Base-by-base conservation (phyloP, 2,888 invertebrate genomes). In the Spicauda simplicius region DNA sequence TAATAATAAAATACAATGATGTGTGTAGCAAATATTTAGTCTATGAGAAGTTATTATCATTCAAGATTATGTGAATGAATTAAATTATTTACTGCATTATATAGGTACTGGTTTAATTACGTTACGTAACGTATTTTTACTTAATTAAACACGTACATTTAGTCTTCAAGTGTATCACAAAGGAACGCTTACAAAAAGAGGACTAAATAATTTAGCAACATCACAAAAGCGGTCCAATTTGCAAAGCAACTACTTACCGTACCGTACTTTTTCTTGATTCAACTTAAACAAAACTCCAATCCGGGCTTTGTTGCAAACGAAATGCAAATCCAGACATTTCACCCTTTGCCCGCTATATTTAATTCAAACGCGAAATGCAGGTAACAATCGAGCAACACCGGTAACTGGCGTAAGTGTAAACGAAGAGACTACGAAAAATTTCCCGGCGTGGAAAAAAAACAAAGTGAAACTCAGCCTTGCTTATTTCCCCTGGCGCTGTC, bases 401-500 rank as follows among this genome's bases (percentile, higher is more conserved):
- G 90, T 91, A 85, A 90, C 90, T 84, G 83, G 72, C 85, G 88
- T 91, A 93, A 92, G 91, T 91, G 92, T 91, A 93, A 92, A 91
- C 90, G 91, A 88, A 90, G 88, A 86, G 86, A 81, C 84, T 85
- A 87, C 83, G 88, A 87, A 89, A 91, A 90, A 85, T 85, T 89
- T 84, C 80, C 80, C 81, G 76, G 72, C 75, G 74, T 72, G 73
- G 76, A 78, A 81, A 84, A 87, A 89, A 87, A 87, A 87, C 80
- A 91, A 91, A 90, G 88, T 88, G 90, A 91, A 93, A 93, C 86
- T 88, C 91, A 80, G 89, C 88, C 91, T 88, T 87, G 81, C 91
- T 91, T 93, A 93, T 93, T 93, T 93, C 93, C 93, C 93, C 79
- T 89, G 93, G 82, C 93, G 92, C 87, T 84, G 79, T 80, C 85